phyloP scores from a whole-genome alignment of 2,797 vertebrate species.

The Microcaecilia unicolor region DNA sequence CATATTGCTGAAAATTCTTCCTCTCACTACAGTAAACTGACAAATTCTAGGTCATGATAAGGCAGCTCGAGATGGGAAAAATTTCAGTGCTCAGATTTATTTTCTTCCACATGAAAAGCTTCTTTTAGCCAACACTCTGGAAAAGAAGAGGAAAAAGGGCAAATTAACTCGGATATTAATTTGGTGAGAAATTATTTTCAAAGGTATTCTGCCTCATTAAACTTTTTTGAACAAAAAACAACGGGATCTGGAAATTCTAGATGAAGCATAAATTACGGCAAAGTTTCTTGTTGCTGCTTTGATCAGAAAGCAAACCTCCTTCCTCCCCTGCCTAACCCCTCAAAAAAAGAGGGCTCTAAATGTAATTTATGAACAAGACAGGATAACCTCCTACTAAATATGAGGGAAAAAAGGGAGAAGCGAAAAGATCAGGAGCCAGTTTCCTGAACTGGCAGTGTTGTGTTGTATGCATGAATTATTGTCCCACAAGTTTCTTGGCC shows the following conservation, averaged over 20 bases:
- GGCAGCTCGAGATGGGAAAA: constrained; percentile 29
- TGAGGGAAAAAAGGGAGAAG: not conserved
- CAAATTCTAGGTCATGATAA: too few species aligned
- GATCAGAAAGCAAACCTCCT: constrained; percentile 47
- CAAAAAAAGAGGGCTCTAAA: constrained; percentile 24
- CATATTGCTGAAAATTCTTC: too few species aligned
- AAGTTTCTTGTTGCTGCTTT: constrained; percentile 40
- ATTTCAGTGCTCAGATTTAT: constrained; percentile 33
- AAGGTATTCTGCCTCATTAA: constrained; percentile 49
- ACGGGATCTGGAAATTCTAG: constrained; percentile 21
- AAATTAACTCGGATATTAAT: constrained; percentile 33
- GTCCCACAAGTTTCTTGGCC: constrained; percentile 11
- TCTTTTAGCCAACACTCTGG: constrained; percentile 32
- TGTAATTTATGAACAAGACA: constrained; percentile 47
- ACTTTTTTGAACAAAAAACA: constrained; percentile 36
- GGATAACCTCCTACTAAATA: not conserved
- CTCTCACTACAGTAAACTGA: too few species aligned
- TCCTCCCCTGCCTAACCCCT: too few species aligned
- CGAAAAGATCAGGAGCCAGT: not conserved
- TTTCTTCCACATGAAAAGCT: constrained; percentile 38
- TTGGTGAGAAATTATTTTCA: constrained; percentile 43
- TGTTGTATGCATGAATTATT: not conserved
- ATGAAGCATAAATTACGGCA: constrained; percentile 43
- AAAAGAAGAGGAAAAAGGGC: not conserved
- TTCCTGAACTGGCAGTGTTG: not conserved